Conservation (phyloP, 2,113 vertebrate genomes). For the Xiphorhynchus elegans region DNA sequence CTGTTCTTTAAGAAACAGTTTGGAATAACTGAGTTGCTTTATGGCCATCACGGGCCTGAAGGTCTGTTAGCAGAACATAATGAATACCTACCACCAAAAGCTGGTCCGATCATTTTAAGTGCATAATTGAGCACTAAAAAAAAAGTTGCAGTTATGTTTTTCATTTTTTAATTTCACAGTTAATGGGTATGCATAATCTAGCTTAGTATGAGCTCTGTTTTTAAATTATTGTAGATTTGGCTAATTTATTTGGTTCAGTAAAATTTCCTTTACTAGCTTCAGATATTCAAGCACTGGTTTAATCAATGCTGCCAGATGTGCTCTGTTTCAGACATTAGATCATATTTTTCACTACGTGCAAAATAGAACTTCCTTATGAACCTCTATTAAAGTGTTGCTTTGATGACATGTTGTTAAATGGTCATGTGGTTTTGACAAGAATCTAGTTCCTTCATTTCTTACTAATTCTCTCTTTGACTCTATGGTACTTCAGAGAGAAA, state of each 20-base stretch:
- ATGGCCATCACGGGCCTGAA: neutral
- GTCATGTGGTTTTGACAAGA: neutral
- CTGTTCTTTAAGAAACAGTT: constrained; percentile 3
- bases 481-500: neutral
- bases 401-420: neutral
- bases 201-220: neutral
- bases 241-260: neutral
- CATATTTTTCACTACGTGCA: neutral
- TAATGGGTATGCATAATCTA: neutral
- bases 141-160: neutral
- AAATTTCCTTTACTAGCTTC: neutral
- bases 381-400: neutral
- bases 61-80: neutral
- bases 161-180: neutral
- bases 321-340: neutral
- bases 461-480: neutral
- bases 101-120: neutral
- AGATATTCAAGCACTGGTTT: neutral
- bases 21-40: neutral
- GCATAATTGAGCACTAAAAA: neutral
- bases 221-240: neutral
- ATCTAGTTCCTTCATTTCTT: neutral
- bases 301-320: neutral
- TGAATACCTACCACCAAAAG: neutral
- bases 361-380: neutral